Conservation (phyloP, 2,888 invertebrate genomes). For the Hemicrepidius hirtus region DNA sequence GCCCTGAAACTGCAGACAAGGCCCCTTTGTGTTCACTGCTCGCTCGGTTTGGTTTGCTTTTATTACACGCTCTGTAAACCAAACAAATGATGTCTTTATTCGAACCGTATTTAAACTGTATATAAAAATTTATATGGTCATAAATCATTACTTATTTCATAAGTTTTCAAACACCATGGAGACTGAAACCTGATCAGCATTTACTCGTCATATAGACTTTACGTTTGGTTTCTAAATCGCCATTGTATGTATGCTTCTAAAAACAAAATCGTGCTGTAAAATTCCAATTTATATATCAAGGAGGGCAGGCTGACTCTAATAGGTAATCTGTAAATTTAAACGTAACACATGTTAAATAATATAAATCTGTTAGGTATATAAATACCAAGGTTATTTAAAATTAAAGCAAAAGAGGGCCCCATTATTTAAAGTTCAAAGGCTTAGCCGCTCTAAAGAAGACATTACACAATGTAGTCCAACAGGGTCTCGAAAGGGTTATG, state of each 20-base stretch:
- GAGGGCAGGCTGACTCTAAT: no score
- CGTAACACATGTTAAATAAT: conserved; percentile 31
- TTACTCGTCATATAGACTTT: background rate
- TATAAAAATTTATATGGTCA: conserved; percentile 58
- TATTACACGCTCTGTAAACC: conserved; percentile 68
- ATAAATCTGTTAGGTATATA: conserved; percentile 31
- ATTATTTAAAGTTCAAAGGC: conserved; percentile 54
- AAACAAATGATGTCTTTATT: conserved; percentile 67
- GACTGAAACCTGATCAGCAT: background rate
- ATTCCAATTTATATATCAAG: no score
- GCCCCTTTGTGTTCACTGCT: conserved; percentile 54
- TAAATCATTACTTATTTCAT: conserved; percentile 58
- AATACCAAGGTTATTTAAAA: conserved; percentile 22
- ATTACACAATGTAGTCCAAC: conserved; percentile 59
- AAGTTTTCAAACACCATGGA: conserved; percentile 39
- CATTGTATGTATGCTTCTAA: no score
- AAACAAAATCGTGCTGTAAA: no score
- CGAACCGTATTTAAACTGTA: conserved; percentile 56
- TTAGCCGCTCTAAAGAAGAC: conserved; percentile 60
- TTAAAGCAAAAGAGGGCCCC: conserved; percentile 23
- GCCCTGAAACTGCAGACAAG: conserved; percentile 55
- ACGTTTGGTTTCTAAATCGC: background rate
- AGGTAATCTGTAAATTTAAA: background rate
- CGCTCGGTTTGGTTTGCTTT: conserved; percentile 62
- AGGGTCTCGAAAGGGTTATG: conserved; percentile 61